phyloP scores from a whole-genome alignment of 2,113 vertebrate genomes.

The Origma solitaria region DNA sequence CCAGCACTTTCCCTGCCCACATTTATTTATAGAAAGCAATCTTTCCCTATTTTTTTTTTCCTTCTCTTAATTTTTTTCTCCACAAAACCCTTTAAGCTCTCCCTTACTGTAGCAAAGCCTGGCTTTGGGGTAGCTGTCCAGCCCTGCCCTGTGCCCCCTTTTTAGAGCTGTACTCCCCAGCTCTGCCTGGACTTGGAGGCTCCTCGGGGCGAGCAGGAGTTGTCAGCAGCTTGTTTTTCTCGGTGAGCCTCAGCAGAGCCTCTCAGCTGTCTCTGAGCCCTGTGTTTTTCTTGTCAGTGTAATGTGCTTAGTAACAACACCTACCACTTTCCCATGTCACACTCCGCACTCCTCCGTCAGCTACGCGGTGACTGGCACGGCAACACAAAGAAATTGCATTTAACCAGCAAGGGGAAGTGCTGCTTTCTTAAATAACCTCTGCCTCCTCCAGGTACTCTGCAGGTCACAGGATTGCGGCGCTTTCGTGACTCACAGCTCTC shows the following conservation, averaged over 20 bases:
- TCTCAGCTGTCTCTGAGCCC: background rate
- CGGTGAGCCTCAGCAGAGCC: background rate
- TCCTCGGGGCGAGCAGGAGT: background rate
- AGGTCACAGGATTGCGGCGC: background rate
- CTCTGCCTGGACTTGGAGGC: background rate
- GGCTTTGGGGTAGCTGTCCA: background rate
- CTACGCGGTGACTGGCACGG: background rate
- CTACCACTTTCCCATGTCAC: constrained; percentile 20
- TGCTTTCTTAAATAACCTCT: background rate
- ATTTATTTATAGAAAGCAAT: constrained; percentile 41
- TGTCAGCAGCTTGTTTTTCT: background rate
- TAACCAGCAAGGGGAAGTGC: background rate
- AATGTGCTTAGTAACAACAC: constrained; percentile 40
- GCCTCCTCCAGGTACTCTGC: background rate
- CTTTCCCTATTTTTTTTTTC: too few relatives aligned
- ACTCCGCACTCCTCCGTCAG: background rate
- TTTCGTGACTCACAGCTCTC: background rate
- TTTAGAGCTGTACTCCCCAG: background rate
- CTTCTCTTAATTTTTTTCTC: too few relatives aligned
- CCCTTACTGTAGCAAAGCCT: background rate
- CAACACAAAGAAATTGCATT: background rate
- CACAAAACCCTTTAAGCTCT: background rate
- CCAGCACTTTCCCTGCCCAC: background rate
- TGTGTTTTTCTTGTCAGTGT: constrained; percentile 44
- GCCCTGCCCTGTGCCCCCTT: background rate